These are phyloP conservation scores for Eudyptes chrysolophus DNA, from an alignment of 2,113 vertebrate genomes.

Conservation along the genomic window DNA sequence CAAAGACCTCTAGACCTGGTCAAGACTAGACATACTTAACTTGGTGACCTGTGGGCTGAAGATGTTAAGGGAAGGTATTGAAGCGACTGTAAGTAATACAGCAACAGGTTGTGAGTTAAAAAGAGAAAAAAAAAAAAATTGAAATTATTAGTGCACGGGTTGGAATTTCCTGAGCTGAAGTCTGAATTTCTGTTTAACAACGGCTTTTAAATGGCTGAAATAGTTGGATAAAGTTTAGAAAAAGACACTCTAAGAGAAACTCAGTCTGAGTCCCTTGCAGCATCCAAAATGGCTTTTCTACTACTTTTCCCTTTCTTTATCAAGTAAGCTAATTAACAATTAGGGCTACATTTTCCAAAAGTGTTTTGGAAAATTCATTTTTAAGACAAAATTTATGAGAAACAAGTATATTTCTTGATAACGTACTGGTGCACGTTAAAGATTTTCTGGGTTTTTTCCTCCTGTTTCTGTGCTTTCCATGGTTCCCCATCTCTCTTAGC, in stretches of 20 bases:
- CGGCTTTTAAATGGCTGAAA: not conserved
- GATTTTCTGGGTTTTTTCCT: not conserved
- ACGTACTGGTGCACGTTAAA: not conserved
- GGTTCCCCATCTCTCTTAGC: not conserved
- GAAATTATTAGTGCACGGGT: not conserved
- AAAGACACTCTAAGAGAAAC: not conserved
- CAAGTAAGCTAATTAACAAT: not conserved
- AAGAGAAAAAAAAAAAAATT: not conserved
- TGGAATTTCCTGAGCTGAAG: not conserved
- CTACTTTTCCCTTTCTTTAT: not conserved
- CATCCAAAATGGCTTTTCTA: not conserved
- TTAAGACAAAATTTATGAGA: not conserved
- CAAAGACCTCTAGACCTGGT: not conserved
- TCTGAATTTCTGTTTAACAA: not conserved
- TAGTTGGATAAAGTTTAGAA: not conserved
- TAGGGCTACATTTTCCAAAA: not conserved
- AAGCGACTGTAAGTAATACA: not conserved
- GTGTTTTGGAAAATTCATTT: not conserved
- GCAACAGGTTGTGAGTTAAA: not conserved
- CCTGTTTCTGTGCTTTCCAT: not conserved
- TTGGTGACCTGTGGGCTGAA: not conserved
- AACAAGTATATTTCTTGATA: not conserved
- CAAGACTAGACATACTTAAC: not conserved
- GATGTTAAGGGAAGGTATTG: not conserved
- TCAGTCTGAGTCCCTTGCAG: not conserved